Evolutionary conservation across 2,113 vertebrate genomes (phyloP), one percentile per base, ranked within the genome.

Genomic region (human): DNA sequence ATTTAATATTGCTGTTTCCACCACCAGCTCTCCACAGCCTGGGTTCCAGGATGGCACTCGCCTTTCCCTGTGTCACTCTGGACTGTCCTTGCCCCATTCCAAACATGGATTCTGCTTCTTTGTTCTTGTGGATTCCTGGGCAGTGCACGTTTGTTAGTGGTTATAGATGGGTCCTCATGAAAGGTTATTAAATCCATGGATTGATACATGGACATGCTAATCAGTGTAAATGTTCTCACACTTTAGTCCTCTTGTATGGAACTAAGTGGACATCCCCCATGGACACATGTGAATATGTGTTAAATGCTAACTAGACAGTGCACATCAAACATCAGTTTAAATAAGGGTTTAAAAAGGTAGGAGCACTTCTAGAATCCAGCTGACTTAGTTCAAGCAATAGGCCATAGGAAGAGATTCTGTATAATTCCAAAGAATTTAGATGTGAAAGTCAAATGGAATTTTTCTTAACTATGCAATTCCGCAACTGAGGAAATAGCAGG

Each of bases 111-210:
- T 30, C 22, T n/a, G 9, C 32, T 18, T 38, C 76, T 72, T 35
- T 52, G 57, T 68, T 59, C 83, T 61, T 27, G 2, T 1, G 1
- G 66, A 43, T 0, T 0, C 20, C 13, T 17, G 5, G 32, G 35
- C 18, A 13, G 23, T 55, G 70, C 2, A 0, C 57, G 13, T 66
- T 84, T 84, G 68, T 17, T 73, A 0, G 48, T 64, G 64, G 89
- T 52, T 83, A 6, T 45, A n/a, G n/a, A 27, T 50, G 32, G 59
- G 10, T 12, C 40, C 17, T 43, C 8, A 20, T 14, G 25, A 70
- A 86, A 68, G 85, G 59, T n/a, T 32, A 64, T 16, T 76, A 48
- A 68, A 5, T 81, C 45, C 13, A 0, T 9, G 1, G 30, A 38
- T 27, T 86, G 50, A 76, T n/a, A 76, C 2, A 1, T 30, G 45